phyloP scores from a whole-genome alignment of 35 echinoderm and acorn worm genomes.

The Diadema setosum region DNA sequence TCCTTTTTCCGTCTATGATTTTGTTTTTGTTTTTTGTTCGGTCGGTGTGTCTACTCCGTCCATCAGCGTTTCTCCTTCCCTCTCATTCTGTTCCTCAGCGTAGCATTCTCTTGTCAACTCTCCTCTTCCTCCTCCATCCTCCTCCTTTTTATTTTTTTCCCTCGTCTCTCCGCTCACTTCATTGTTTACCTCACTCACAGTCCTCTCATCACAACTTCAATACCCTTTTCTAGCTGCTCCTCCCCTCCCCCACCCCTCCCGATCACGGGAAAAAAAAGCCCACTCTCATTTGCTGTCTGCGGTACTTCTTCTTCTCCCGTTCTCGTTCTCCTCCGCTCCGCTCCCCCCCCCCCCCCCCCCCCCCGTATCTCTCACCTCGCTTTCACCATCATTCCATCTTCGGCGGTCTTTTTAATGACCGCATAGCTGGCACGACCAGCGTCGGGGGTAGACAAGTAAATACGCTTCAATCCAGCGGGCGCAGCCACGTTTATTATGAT shows the following conservation, averaged over 20 bases:
- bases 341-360: background rate
- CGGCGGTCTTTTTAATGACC: too few species aligned
- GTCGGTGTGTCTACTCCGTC: too few species aligned
- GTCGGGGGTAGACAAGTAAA: too few species aligned
- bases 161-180: background rate
- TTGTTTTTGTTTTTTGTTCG: too few species aligned
- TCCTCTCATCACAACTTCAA: background rate
- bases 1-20: too few species aligned
- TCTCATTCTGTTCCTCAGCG: background rate
- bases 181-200: background rate
- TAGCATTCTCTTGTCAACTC: too few species aligned
- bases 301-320: too few species aligned
- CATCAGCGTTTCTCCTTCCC: background rate
- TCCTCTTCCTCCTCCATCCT: background rate
- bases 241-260: background rate
- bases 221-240: background rate
- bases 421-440: too few species aligned
- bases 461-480: too few species aligned
- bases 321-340: background rate
- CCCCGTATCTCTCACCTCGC: background rate
- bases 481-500: too few species aligned
- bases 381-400: background rate
- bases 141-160: background rate
- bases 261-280: background rate
- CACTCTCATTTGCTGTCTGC: too few species aligned